phyloP scores from a whole-genome alignment of 1,140 invertebrate genomes.

The Bombus soroeensis region DNA sequence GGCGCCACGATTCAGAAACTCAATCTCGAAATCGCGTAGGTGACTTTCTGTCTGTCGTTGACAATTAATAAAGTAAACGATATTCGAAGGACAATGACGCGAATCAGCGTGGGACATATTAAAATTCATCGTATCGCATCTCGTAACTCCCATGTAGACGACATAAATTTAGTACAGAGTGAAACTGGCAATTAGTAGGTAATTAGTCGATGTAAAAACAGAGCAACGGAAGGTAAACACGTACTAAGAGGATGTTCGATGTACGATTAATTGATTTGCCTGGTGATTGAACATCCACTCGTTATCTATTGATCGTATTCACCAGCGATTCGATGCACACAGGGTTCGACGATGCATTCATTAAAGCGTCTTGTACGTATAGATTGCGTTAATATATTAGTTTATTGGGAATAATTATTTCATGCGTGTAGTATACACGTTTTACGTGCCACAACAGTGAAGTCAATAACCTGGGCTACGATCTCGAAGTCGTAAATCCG shows the following conservation, averaged over 20 bases:
- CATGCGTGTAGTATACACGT: background rate
- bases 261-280: slow-evolving; percentile 8
- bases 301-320: background rate
- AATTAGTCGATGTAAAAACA: background rate
- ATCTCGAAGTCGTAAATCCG: slow-evolving; percentile 15
- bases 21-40: slow-evolving; percentile 13
- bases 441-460: slow-evolving; percentile 14
- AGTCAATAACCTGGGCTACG: slow-evolving; percentile 58
- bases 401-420: slow-evolving; percentile 57
- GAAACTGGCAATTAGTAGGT: background rate
- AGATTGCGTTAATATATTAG: slow-evolving; percentile 20
- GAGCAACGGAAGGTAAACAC: background rate
- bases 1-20: slow-evolving; percentile 2
- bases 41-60: slow-evolving; percentile 20
- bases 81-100: slow-evolving; percentile 34
- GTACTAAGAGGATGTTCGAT: background rate
- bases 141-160: background rate
- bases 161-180: background rate
- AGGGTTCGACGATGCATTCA: slow-evolving; percentile 8
- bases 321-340: background rate
- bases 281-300: background rate
- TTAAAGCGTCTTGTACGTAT: slow-evolving; percentile 23
- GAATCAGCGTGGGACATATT: slow-evolving; percentile 20
- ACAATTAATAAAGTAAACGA: slow-evolving; percentile 6
- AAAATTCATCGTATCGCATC: background rate